These are phyloP conservation scores for Hyla sarda DNA, from an alignment of 2,113 vertebrate species.

Conservation along the genomic window DNA sequence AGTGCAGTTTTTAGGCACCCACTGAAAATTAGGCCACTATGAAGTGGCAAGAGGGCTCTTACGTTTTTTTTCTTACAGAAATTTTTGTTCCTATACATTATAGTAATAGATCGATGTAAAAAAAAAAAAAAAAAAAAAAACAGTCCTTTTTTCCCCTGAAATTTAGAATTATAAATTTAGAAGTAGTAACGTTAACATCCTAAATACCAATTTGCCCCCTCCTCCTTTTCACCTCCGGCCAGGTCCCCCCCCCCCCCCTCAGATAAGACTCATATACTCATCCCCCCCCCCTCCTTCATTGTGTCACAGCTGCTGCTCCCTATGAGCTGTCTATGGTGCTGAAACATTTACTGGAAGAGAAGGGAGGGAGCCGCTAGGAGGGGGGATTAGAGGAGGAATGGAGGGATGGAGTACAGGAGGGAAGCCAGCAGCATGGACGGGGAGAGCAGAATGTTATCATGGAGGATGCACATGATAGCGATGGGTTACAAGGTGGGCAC, in stretches of 20 bases:
- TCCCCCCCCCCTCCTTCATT: background rate
- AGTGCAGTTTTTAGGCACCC: too few relatives aligned
- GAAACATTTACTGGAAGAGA: constrained; percentile 55
- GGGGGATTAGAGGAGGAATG: background rate
- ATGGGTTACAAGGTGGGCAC: background rate
- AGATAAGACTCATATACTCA: background rate
- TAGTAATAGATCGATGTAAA: too few relatives aligned
- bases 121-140: too few relatives aligned
- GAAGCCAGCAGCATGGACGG: background rate
- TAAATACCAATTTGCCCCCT: too few relatives aligned
- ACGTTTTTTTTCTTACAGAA: too few relatives aligned
- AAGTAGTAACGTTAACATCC: too few relatives aligned
- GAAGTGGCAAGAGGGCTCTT: too few relatives aligned
- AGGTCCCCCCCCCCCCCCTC: constrained; percentile 9
- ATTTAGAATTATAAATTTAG: too few relatives aligned
- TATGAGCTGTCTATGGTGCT: constrained; percentile 54
- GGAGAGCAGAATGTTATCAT: too few relatives aligned
- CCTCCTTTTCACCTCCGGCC: background rate
- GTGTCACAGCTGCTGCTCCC: constrained; percentile 41
- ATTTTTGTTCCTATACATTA: too few relatives aligned
- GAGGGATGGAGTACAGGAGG: constrained; percentile 6
- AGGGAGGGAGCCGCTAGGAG: background rate
- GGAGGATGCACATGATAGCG: background rate
- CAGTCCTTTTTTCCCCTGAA: too few relatives aligned
- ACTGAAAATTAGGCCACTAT: too few relatives aligned